These are phyloP conservation scores for Peucedramus taeniatus DNA, from an alignment of 2,113 vertebrate species.

Conservation along the genomic window DNA sequence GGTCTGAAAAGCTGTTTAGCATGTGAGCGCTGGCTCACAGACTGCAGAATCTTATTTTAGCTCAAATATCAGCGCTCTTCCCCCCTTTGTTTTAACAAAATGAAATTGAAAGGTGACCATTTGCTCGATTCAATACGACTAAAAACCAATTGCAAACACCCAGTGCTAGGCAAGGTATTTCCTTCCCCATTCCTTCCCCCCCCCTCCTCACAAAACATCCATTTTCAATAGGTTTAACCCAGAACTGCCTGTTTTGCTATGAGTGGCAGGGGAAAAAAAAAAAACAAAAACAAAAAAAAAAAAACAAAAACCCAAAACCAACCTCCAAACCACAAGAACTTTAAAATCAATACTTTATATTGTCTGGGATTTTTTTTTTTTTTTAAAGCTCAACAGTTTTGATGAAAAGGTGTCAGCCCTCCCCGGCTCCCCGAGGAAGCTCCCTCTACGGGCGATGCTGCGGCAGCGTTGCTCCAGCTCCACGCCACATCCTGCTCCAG, in stretches of 20 bases:
- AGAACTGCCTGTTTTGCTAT: neutral
- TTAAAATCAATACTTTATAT: neutral
- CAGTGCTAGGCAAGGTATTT: neutral
- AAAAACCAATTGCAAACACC: neutral
- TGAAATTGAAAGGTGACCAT: neutral
- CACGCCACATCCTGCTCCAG: neutral
- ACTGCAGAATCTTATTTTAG: neutral
- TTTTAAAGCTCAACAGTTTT: neutral
- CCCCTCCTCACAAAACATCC: rapidly evolving
- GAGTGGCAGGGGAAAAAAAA: rapidly evolving
- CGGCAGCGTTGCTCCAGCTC: neutral
- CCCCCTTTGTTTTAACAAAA: neutral
- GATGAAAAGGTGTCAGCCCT: neutral
- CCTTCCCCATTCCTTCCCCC: rapidly evolving
- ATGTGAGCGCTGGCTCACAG: neutral
- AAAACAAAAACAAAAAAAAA: rapidly evolving
- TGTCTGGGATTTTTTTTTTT: neutral
- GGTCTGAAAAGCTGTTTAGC: conserved; percentile 19
- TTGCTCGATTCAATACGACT: neutral
- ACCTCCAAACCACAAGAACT: neutral
- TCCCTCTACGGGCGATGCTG: conserved; percentile 49
- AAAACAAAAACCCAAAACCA: too few species aligned
- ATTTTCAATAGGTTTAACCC: neutral
- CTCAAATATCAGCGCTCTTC: neutral
- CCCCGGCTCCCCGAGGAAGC: neutral